phyloP scores from a whole-genome alignment of 2,888 invertebrate genomes.

The Drosophila quasianomalipes region DNA sequence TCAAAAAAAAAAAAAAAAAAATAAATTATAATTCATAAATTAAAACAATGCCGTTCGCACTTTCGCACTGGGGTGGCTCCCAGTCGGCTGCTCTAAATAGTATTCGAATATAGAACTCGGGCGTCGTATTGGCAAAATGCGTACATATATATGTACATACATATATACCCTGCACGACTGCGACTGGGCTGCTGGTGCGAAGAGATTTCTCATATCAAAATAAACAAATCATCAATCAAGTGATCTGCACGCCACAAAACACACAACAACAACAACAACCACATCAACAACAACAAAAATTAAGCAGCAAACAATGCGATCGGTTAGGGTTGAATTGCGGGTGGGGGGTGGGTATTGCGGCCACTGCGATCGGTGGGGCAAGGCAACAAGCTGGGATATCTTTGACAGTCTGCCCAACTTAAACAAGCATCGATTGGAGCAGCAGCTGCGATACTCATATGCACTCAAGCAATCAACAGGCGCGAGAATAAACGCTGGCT shows the following conservation, averaged over 20 bases:
- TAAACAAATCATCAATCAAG: conserved; percentile 83
- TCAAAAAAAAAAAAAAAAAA: conserved; percentile 54
- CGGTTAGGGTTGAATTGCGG: conserved; percentile 8
- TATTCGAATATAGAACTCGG: conserved; percentile 15
- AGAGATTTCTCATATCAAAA: conserved; percentile 77
- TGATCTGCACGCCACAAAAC: conserved; percentile 64
- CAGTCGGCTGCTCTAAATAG: conserved; percentile 46
- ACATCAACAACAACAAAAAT: conserved; percentile 6
- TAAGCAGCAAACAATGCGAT: conserved; percentile 38
- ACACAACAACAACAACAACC: background rate
- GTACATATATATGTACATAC: conserved; percentile 5
- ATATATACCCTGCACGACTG: conserved; percentile 14
- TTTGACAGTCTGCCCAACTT: conserved; percentile 77
- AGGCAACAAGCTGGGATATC: conserved; percentile 71
- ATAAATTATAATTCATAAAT: conserved; percentile 78
- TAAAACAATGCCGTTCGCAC: conserved; percentile 53
- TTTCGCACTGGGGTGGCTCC: conserved; percentile 50
- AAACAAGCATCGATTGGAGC: conserved; percentile 54
- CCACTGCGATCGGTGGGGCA: conserved; percentile 10
- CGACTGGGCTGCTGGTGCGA: conserved; percentile 59
- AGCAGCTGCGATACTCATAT: conserved; percentile 67
- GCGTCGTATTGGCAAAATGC: conserved; percentile 59
- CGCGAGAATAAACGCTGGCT: conserved; percentile 46
- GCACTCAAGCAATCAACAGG: conserved; percentile 77
- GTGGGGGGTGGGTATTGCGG: background rate